These are phyloP conservation scores for Ochlodes sylvanus DNA, from an alignment of 2,888 invertebrate species.

Conservation along the genomic window DNA sequence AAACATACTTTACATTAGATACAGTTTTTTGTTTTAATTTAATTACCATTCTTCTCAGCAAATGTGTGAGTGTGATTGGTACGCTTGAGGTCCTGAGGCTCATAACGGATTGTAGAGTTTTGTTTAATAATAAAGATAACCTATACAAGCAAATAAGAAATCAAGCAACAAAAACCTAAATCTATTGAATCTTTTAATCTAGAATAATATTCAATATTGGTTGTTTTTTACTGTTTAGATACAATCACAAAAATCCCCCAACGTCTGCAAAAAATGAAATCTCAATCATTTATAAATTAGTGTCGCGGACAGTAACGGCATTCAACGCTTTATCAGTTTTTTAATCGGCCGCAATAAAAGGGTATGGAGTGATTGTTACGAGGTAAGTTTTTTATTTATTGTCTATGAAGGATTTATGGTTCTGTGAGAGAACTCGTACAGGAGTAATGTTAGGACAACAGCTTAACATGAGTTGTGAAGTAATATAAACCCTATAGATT, in stretches of 20 bases:
- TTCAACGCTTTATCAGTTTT: constrained; percentile 81
- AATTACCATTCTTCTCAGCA: no score
- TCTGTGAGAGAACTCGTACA: constrained; percentile 40
- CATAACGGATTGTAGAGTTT: no score
- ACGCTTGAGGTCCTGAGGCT: no score
- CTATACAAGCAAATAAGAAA: no score
- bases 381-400: constrained; percentile 67
- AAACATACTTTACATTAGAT: no score
- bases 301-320: constrained; percentile 77
- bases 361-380: constrained; percentile 75
- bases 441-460: constrained; percentile 16
- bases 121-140: no score
- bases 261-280: constrained; percentile 70
- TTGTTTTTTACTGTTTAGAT: constrained; percentile 38
- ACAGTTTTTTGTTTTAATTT: no score
- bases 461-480: constrained; percentile 11
- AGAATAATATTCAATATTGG: constrained; percentile 6
- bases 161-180: no score
- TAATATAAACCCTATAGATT: background rate
- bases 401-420: constrained; percentile 73
- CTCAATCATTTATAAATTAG: constrained; percentile 85
- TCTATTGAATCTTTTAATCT: background rate
- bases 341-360: constrained; percentile 81
- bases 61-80: no score
- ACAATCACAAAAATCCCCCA: constrained; percentile 47